Base-by-base conservation (phyloP, 2,888 invertebrate species). In the Aspidiotus rigidus region DNA sequence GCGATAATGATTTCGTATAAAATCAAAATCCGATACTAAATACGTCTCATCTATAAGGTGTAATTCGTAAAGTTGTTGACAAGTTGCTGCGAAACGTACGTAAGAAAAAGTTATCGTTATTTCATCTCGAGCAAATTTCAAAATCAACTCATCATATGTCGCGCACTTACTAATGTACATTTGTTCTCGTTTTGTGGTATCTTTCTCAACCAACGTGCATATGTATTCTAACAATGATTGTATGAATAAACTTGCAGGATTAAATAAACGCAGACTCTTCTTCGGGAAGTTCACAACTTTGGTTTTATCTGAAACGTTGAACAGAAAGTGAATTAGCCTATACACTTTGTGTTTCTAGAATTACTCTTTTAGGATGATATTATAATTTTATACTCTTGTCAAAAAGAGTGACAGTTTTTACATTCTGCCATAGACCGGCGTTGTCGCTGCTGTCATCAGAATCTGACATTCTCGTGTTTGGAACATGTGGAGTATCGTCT, bases 11-110 rank as follows among this genome's bases (percentile, higher is more conserved):
- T 82, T 82, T 70, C 88, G 79, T 79, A 88, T 83, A 0, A 82
- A 82, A 75, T 88, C 86, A 75, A 87, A 86, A 76, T 88, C 87
- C 54, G 82, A 82, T 82, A 85, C 83, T 7, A 82, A 80, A 73
- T 86, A 88, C 1, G 87, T 86, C 75, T 84, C 81, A 74, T 88
- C 87, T 67, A 89, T 85, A 13, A 88, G 77, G 69, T 85, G 83
- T 84, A 87, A 85, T 73, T 84, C 81, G 74, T 83, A 82, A 13
- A 88, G 77, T 77, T 84, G 85, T 73, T 84, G 83, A 74, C 88
- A 88, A 73, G 88, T 85, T 40, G 82, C 79, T 80, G 73, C 73
- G 73, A 72, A n/a, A 55, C 17, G 9, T 55, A 55, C 1, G 17
- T 16, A 55, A 16, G 5, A 55, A 55, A 5, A 28, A 28, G 28